Evolutionary conservation across 2,797 vertebrate genomes (phyloP).

Genomic region (Gallirallus australis): DNA sequence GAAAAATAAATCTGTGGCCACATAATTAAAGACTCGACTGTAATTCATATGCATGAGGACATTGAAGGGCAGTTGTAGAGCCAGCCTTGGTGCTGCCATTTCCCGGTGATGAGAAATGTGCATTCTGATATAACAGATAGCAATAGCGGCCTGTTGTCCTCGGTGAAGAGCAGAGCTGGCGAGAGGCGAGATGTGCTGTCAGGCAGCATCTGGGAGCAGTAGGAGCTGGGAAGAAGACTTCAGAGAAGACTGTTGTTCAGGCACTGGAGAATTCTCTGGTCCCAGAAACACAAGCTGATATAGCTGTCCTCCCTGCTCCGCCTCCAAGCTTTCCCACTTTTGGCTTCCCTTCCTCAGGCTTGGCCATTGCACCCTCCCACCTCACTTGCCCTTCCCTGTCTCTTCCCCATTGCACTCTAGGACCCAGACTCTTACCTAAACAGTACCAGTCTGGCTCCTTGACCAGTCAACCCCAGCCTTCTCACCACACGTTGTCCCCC

Average conservation of each 20-base stretch:
- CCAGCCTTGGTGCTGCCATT: slow-evolving; percentile 1
- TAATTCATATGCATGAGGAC: slow-evolving; percentile 38
- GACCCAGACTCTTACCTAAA: neutral
- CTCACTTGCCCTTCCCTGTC: neutral
- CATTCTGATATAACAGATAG: neutral
- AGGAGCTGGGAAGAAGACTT: neutral
- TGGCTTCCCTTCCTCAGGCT: neutral
- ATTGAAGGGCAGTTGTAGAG: slow-evolving; percentile 15
- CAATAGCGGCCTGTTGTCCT: neutral
- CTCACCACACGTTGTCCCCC: neutral
- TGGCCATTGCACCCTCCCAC: neutral
- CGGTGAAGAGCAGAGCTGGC: neutral
- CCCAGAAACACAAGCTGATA: neutral
- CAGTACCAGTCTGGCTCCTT: neutral
- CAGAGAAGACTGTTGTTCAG: neutral
- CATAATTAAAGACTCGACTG: slow-evolving; percentile 7
- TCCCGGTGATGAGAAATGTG: neutral
- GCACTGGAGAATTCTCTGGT: neutral
- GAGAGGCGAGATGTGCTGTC: rapidly evolving
- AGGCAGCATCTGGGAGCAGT: neutral
- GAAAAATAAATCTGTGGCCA: slow-evolving; percentile 29
- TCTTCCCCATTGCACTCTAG: neutral
- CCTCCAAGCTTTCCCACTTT: neutral
- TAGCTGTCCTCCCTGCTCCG: neutral
- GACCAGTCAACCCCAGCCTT: neutral